A percentile compares a stretch with the other conserved stretches of the same genome.
Conservation (phyloP, 2,797 vertebrate genomes). For the Xenops minutus region DNA sequence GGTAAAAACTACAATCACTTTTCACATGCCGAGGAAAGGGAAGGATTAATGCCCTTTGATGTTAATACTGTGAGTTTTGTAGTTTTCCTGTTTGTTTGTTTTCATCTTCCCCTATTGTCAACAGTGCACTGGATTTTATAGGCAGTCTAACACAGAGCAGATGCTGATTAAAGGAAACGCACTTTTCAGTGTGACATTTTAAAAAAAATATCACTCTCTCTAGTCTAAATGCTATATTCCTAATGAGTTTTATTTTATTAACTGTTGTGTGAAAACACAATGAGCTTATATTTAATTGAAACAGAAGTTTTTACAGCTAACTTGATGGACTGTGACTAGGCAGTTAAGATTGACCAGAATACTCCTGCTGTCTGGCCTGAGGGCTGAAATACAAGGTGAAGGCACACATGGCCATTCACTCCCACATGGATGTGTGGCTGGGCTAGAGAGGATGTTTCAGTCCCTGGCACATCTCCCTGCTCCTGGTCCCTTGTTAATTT, state of each 20-base stretch:
- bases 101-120: constrained; percentile 60
- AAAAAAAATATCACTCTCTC: constrained; percentile 53
- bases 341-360: constrained; percentile 15
- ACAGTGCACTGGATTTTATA: constrained; percentile 55
- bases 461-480: not conserved
- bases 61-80: constrained; percentile 56
- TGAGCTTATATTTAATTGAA: constrained; percentile 58
- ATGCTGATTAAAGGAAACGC: constrained; percentile 74
- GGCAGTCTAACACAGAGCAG: constrained; percentile 69
- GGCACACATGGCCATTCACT: not conserved
- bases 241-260: constrained; percentile 74
- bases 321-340: constrained; percentile 40
- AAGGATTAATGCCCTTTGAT: constrained; percentile 57
- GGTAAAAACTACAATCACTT: constrained; percentile 50
- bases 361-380: not conserved
- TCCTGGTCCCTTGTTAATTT: not conserved
- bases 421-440: not conserved
- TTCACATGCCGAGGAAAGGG: constrained; percentile 41
- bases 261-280: constrained; percentile 63
- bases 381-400: not conserved
- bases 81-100: constrained; percentile 72
- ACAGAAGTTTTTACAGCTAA: constrained; percentile 39
- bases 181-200: constrained; percentile 68
- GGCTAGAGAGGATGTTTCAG: accelerated
- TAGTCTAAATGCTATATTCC: constrained; percentile 54